Percentiles rank a stretch among this genome's conserved stretches.
These are phyloP conservation scores for Dendrolimus houi DNA, from an alignment of 2,888 invertebrate genomes.

Conservation along the genomic window DNA sequence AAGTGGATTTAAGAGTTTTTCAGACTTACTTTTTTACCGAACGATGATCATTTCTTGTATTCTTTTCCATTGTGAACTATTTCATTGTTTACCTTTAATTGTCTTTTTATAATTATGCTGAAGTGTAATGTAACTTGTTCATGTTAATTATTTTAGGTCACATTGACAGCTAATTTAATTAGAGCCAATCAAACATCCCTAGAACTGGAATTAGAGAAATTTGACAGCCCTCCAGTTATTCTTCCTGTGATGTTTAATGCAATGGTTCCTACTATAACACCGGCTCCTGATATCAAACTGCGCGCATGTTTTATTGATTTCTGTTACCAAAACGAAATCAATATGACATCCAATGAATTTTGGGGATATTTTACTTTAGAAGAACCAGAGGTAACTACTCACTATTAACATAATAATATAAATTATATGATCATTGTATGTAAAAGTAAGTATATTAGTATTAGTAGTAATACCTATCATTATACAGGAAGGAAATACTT, in stretches of 20 bases:
- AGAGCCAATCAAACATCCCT: slow-evolving; percentile 60
- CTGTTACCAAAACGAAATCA: slow-evolving; percentile 65
- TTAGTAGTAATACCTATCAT: too few species aligned
- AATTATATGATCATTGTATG: slow-evolving; percentile 4
- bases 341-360: slow-evolving; percentile 59
- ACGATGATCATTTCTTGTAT: too few species aligned
- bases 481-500: slow-evolving; percentile 28
- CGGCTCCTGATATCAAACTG: slow-evolving; percentile 68
- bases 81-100: too few species aligned
- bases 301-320: slow-evolving; percentile 77
- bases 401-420: not conserved
- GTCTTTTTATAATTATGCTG: too few species aligned
- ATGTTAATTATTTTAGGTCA: slow-evolving; percentile 52
- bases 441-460: too few species aligned
- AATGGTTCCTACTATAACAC: slow-evolving; percentile 59
- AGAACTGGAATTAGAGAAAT: slow-evolving; percentile 74
- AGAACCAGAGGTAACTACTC: slow-evolving; percentile 14
- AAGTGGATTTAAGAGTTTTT: too few species aligned
- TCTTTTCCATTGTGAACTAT: too few species aligned
- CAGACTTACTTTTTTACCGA: too few species aligned
- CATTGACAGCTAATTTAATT: slow-evolving; percentile 70
- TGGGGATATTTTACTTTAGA: slow-evolving; percentile 44
- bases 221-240: slow-evolving; percentile 68
- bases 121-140: not conserved
- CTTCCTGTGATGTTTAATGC: slow-evolving; percentile 72